Evolutionary conservation across 2,888 invertebrate genomes (phyloP), one percentile per base, ranked within the genome.

Genomic region (Liodrosophila aerea): DNA sequence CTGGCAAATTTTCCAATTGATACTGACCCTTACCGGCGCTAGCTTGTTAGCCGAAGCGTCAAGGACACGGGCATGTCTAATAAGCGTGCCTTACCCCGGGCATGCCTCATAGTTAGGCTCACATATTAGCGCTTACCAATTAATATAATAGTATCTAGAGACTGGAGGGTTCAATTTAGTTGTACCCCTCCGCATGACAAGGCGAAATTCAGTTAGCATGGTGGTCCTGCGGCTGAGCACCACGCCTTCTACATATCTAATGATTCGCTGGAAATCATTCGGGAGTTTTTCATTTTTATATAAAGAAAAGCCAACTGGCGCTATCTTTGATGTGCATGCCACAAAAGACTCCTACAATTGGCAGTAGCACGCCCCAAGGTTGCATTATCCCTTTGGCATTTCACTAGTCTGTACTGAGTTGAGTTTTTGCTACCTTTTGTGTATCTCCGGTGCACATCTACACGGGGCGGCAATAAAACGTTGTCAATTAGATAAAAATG

Each of bases 401-500:
- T 61, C 74, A 73, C n/a, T n/a, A n/a, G n/a, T n/a, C n/a, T n/a
- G n/a, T n/a, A n/a, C n/a, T n/a, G n/a, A n/a, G n/a, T n/a, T n/a
- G n/a, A n/a, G n/a, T n/a, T n/a, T 60, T 62, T 61, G 60, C 49
- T 57, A 36, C 39, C 37, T 39, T 57, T 46, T 12, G 45, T 22
- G 15, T 61, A 76, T 77, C 75, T 33, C 44, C 15, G 9, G 49
- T 39, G 58, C 56, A 60, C 49, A 72, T 67, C 56, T 66, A 62
- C 52, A 40, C 43, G 52, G 39, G 58, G 58, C 36, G 65, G 71
- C 78, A 73, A 77, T 82, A 76, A 84, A 77, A 81, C 73, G 61
- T 69, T 87, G 86, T 80, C 87, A 88, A 88, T 87, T 86, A 87
- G 87, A 88, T 88, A 88, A 88, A 87, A 88, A 88, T 88, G 88